Conservation (phyloP, 2,113 vertebrate genomes). For the Perca fluviatilis region DNA sequence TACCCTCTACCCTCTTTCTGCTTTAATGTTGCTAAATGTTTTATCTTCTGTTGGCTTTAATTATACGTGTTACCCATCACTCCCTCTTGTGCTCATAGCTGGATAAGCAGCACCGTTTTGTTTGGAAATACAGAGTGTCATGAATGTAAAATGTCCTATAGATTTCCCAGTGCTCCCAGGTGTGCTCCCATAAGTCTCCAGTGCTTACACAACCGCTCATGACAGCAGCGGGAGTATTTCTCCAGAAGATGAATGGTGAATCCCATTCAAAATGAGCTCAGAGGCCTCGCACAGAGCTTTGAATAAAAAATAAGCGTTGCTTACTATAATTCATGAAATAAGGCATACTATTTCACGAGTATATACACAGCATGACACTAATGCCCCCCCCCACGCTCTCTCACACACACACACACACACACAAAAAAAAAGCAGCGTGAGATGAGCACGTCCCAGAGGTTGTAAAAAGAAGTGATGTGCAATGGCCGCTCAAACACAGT, state of each 20-base stretch:
- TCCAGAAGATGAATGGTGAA: conserved; percentile 45
- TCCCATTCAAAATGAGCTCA: conserved; percentile 38
- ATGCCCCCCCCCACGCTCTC: conserved; percentile 34
- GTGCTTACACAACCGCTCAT: conserved; percentile 10
- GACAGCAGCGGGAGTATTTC: conserved; percentile 36
- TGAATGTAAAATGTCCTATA: conserved; percentile 4
- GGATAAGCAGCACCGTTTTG: background rate
- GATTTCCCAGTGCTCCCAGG: conserved; percentile 38
- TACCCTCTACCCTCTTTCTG: background rate
- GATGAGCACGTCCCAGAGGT: conserved; percentile 40
- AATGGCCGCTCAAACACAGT: conserved; percentile 8
- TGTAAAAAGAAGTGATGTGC: conserved; percentile 43
- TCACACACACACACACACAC: too few relatives aligned
- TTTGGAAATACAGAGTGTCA: conserved; percentile 7
- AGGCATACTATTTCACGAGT: conserved; percentile 51
- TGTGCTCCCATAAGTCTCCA: conserved; percentile 25
- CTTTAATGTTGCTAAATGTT: background rate
- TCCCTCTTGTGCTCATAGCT: background rate
- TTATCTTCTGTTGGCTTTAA: conserved; percentile 35
- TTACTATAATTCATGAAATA: conserved; percentile 48
- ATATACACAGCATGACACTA: conserved; percentile 57
- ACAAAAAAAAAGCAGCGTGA: conserved; percentile 28
- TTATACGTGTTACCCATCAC: conserved; percentile 8
- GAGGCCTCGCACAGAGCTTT: conserved; percentile 7
- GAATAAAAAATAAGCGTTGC: conserved; percentile 33